Conservation (phyloP, 2,113 vertebrate genomes). For the Caloenas nicobarica region DNA sequence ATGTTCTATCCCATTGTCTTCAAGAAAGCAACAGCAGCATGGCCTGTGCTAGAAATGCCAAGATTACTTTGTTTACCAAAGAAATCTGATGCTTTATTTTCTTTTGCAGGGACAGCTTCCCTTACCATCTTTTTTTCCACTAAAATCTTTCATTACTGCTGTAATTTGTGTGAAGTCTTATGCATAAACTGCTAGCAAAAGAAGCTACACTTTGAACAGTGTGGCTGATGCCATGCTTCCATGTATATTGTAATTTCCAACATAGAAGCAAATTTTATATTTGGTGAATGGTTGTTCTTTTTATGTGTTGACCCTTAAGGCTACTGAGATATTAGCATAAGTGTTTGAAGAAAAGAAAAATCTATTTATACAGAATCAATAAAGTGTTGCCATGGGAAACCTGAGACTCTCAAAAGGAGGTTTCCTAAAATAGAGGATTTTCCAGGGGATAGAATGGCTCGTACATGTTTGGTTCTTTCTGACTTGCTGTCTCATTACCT, state of each 20-base stretch:
- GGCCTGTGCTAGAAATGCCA: background rate
- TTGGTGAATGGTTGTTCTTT: background rate
- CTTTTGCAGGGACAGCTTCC: background rate
- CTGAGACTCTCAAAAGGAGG: background rate
- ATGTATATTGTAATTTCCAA: background rate
- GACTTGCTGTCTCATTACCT: background rate
- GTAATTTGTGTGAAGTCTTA: background rate
- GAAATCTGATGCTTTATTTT: background rate
- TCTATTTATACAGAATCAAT: slow-evolving; percentile 30
- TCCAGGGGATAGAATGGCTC: background rate
- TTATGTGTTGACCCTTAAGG: background rate
- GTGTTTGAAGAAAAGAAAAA: slow-evolving; percentile 19
- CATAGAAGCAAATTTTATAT: background rate
- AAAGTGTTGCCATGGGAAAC: background rate
- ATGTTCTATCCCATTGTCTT: background rate
- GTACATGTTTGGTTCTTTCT: background rate
- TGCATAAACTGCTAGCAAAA: background rate
- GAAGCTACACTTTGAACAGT: background rate
- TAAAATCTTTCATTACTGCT: background rate
- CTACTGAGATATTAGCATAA: slow-evolving; percentile 41
- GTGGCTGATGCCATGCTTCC: background rate
- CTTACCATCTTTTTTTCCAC: background rate
- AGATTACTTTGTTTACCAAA: background rate
- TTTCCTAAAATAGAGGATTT: slow-evolving; percentile 9
- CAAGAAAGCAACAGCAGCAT: background rate